These are phyloP conservation scores for Raillietiella orientalis DNA, from an alignment of 2,888 invertebrate species.

Conservation along the genomic window DNA sequence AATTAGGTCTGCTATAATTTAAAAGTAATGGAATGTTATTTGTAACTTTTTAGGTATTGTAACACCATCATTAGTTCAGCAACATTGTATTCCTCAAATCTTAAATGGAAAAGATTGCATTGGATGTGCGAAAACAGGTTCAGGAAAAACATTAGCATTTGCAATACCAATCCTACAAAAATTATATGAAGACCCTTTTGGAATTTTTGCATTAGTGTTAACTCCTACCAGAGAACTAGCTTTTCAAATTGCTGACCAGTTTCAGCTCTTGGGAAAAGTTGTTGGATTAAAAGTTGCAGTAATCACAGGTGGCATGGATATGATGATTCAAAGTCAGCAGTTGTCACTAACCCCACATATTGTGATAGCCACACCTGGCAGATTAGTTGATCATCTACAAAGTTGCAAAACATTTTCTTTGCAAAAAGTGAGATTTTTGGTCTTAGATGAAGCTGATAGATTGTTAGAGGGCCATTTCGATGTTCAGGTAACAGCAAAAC, in stretches of 20 bases:
- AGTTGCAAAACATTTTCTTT: constrained; percentile 32
- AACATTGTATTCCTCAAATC: constrained; percentile 42
- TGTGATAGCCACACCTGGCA: constrained; percentile 80
- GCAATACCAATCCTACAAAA: constrained; percentile 72
- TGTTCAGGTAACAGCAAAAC: constrained; percentile 22
- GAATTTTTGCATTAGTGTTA: constrained; percentile 70
- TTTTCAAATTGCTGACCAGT: constrained; percentile 76
- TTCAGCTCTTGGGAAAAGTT: constrained; percentile 59
- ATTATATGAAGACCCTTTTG: constrained; percentile 73
- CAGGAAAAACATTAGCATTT: constrained; percentile 93
- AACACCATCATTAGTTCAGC: constrained; percentile 46
- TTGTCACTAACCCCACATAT: constrained; percentile 60
- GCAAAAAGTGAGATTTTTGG: constrained; percentile 44
- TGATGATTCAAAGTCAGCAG: constrained; percentile 54
- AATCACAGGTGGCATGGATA: constrained; percentile 82
- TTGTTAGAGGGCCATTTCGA: constrained; percentile 36
- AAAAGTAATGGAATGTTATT: too few relatives aligned
- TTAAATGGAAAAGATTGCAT: constrained; percentile 54
- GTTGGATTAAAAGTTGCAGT: constrained; percentile 49
- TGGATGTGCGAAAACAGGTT: constrained; percentile 89
- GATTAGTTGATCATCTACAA: constrained; percentile 8
- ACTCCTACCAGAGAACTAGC: constrained; percentile 84
- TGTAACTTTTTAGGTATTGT: too few relatives aligned
- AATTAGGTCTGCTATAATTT: too few relatives aligned
- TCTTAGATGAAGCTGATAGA: constrained; percentile 89